These are phyloP conservation scores for Diloba caeruleocephala DNA, from an alignment of 2,888 invertebrate species.

Conservation along the genomic window DNA sequence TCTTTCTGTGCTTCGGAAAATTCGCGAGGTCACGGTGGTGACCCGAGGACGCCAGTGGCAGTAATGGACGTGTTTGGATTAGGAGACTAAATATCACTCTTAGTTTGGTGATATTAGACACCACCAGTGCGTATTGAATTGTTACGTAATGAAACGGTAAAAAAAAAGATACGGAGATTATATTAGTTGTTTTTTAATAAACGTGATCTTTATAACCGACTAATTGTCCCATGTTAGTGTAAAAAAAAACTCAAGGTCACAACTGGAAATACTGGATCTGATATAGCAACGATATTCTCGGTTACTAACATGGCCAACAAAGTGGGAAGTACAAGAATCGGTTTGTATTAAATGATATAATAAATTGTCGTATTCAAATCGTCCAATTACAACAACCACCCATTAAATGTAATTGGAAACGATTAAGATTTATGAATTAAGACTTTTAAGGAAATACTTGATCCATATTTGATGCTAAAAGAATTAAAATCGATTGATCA, in stretches of 20 bases:
- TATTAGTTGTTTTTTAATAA: too few relatives aligned
- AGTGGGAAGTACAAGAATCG: conserved; percentile 14
- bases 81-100: too few relatives aligned
- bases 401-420: conserved; percentile 53
- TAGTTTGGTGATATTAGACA: too few relatives aligned
- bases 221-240: too few relatives aligned
- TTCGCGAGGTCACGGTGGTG: too few relatives aligned
- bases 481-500: conserved; percentile 6
- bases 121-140: too few relatives aligned
- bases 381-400: conserved; percentile 50
- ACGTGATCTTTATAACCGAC: too few relatives aligned
- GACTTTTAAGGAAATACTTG: conserved; percentile 41
- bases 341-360: conserved; percentile 9
- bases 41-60: too few relatives aligned
- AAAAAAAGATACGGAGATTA: too few relatives aligned
- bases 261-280: conserved; percentile 7
- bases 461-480: conserved; percentile 25
- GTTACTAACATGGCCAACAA: background rate
- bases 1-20: too few relatives aligned
- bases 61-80: too few relatives aligned
- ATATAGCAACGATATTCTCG: conserved; percentile 12
- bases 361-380: conserved; percentile 56
- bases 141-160: too few relatives aligned
- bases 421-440: conserved; percentile 33
- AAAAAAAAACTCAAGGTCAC: conserved; percentile 32